phyloP scores from a whole-genome alignment of 2,113 vertebrate species.

The Gobius niger region DNA sequence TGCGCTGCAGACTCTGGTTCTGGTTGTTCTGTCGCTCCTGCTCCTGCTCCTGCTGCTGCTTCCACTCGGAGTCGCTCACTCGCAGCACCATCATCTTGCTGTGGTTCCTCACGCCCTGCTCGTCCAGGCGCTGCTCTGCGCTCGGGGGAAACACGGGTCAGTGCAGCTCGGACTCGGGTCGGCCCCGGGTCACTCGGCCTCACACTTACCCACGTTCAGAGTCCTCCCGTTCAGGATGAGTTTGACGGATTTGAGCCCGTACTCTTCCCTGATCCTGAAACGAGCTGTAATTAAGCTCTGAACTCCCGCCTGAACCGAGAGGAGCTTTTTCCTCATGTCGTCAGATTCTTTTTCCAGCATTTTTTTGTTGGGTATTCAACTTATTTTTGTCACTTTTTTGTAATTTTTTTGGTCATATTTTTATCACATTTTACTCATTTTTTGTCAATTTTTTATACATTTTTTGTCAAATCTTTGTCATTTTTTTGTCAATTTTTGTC shows the following conservation, averaged over 20 bases:
- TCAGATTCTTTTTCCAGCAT: no score
- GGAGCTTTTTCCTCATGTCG: no score
- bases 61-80: conserved; percentile 81
- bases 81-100: conserved; percentile 90
- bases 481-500: no score
- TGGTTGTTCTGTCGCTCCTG: conserved; percentile 76
- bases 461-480: no score
- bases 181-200: not conserved
- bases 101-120: conserved; percentile 89
- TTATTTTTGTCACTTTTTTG: no score
- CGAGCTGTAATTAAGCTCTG: no score
- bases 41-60: conserved; percentile 73
- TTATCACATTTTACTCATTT: no score
- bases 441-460: no score
- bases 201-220: conserved; percentile 63
- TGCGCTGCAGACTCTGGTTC: conserved; percentile 83
- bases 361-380: no score
- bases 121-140: conserved; percentile 81
- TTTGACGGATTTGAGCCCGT: conserved; percentile 63
- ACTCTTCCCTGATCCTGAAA: conserved; percentile 66
- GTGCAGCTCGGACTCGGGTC: not conserved
- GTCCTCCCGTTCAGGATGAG: conserved; percentile 74
- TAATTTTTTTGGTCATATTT: no score
- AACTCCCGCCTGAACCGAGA: no score
- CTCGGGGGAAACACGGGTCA: not conserved